Evolutionary conservation across 2,797 vertebrate species (phyloP).

Genomic region (Poliocrania exsul): DNA sequence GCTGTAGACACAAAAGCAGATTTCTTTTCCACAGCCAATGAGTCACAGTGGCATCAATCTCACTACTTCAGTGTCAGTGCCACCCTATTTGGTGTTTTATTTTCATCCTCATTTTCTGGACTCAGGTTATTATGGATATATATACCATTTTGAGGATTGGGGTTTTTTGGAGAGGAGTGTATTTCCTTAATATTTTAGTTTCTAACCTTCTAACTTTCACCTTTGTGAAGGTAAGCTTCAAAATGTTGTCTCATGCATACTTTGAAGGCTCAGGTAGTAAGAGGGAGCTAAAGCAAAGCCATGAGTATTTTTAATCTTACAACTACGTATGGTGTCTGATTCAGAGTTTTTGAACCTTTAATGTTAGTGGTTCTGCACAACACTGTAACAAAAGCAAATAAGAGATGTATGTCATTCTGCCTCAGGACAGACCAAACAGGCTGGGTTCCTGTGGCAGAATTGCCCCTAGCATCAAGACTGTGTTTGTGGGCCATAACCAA

Average conservation of each 20-base stretch:
- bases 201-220: background rate
- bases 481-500: background rate
- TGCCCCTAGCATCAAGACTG: background rate
- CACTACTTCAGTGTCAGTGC: background rate
- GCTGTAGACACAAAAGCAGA: background rate
- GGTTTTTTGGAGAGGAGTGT: accelerated
- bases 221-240: background rate
- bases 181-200: background rate
- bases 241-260: background rate
- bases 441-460: background rate
- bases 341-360: background rate
- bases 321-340: background rate
- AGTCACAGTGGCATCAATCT: background rate
- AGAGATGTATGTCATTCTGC: background rate
- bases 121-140: background rate
- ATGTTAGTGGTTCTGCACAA: background rate
- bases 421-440: background rate
- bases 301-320: background rate
- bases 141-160: background rate
- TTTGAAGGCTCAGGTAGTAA: background rate
- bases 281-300: background rate
- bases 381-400: background rate
- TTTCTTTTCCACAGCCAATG: background rate
- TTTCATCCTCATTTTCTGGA: background rate
- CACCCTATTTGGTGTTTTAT: background rate